Evolutionary conservation across 2,113 vertebrate species (phyloP), one percentile per base, ranked within the genome.

Genomic region (Pygoscelis antarcticus): DNA sequence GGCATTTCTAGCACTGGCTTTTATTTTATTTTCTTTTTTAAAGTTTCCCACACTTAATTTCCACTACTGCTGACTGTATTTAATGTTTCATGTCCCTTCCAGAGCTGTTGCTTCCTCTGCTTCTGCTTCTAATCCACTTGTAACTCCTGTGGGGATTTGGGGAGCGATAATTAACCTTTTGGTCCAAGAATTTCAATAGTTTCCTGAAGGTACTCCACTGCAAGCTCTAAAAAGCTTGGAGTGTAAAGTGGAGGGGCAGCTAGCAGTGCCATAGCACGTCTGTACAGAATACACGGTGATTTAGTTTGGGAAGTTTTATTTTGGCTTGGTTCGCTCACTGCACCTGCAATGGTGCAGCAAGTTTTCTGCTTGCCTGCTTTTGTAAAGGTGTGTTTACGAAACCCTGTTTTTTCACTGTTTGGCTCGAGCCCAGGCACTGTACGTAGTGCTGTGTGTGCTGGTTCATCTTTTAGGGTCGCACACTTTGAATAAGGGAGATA

Each of bases 81-180:
- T 52, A 93, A 71, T 94, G 82, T 96, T 95, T 96, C 70, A 80
- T 88, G 75, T 68, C 4, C 49, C 54, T 90, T 95, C 22, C 84
- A 93, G 87, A 85, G 82, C 85, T 94, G 58, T 90, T 58, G 69
- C 83, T 72, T 72, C 77, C 47, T 62, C 68, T 76, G 58, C 83
- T 94, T 93, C 83, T 96, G 61, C 75, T 80, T 95, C 71, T 97
- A 96, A 97, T 96, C 96, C 87, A 70, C 95, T 97, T 90, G 84
- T 93, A 89, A 76, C 87, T 93, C 90, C 90, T 46, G 49, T 17
- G 87, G 89, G 91, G 69, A 71, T 87, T 94, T 17, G 6, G 54
- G 75, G 74, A 94, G 82, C 5, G n/a, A 61, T 91, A 90, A 97
- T 96, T 91, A 96, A 95, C 93, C 93, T 97, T 96, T 93, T 90